Conservation (phyloP, 2,888 invertebrate genomes). For the Oscheius sp. region DNA sequence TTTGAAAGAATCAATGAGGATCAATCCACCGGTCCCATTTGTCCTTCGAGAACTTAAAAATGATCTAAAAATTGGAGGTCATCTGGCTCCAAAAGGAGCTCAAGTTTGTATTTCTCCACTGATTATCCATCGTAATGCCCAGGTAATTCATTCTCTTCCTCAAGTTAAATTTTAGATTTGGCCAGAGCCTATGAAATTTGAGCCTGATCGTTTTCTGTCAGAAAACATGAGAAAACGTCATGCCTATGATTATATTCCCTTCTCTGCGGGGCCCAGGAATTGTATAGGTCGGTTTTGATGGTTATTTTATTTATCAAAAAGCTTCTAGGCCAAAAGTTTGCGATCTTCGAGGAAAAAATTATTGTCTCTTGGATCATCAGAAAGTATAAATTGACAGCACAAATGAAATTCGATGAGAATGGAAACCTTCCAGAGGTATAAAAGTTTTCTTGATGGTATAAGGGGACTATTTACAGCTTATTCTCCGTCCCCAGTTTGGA, state of each 20-base stretch:
- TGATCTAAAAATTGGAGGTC: conserved; percentile 45
- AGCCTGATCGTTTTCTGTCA: conserved; percentile 72
- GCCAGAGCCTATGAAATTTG: conserved; percentile 70
- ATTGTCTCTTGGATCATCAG: conserved; percentile 26
- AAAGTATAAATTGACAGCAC: conserved; percentile 3
- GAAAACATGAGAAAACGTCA: conserved; percentile 65
- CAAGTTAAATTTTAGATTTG: conserved; percentile 12
- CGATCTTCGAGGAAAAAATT: conserved; percentile 25
- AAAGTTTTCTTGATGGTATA: background rate
- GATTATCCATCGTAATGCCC: conserved; percentile 31
- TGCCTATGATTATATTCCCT: conserved; percentile 65
- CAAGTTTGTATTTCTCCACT: conserved; percentile 38
- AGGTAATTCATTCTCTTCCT: too few species aligned
- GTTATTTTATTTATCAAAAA: background rate
- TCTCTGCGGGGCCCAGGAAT: conserved; percentile 66
- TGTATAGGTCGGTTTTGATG: conserved; percentile 57
- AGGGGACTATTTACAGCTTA: conserved; percentile 1
- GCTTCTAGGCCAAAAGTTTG: conserved; percentile 29
- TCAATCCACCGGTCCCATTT: conserved; percentile 52
- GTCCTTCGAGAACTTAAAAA: conserved; percentile 44
- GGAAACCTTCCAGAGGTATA: conserved; percentile 15
- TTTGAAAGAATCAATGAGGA: conserved; percentile 61
- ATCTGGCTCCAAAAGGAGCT: conserved; percentile 35
- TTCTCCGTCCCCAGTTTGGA: conserved; percentile 22
- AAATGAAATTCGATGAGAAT: conserved; percentile 15